These are phyloP conservation scores for Acrocephalus kingi DNA, from an alignment of 2,113 vertebrate genomes.

Conservation along the genomic window DNA sequence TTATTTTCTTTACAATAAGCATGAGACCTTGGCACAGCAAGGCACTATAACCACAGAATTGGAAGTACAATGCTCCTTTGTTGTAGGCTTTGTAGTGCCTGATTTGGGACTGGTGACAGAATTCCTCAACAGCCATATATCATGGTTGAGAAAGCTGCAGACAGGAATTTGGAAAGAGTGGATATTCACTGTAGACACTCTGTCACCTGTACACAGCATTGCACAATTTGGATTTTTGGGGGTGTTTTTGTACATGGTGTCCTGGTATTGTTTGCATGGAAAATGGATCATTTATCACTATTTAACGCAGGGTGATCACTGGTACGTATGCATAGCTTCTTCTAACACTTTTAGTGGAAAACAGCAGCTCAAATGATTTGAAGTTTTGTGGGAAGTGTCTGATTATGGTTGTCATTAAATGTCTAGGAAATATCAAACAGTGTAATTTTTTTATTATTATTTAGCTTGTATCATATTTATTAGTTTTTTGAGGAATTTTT, in stretches of 20 bases:
- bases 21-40: not conserved
- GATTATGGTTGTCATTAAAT: not conserved
- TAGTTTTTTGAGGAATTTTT: not conserved
- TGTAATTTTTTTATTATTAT: not conserved
- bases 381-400: not conserved
- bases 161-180: not conserved
- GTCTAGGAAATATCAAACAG: not conserved
- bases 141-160: not conserved
- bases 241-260: not conserved
- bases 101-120: not conserved
- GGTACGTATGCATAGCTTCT: not conserved
- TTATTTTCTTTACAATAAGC: not conserved
- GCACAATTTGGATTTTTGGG: not conserved
- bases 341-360: not conserved
- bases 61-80: not conserved
- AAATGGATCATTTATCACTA: not conserved
- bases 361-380: not conserved
- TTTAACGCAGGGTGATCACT: not conserved
- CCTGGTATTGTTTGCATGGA: not conserved
- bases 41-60: not conserved
- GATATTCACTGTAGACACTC: not conserved
- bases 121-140: not conserved
- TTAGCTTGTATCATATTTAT: not conserved
- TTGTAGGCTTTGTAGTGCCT: not conserved
- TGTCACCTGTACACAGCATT: not conserved